Percentiles rank a stretch among this genome's conserved stretches.
phyloP scores from a whole-genome alignment of 1,140 invertebrate species.

The Drosophila quadrilineata region DNA sequence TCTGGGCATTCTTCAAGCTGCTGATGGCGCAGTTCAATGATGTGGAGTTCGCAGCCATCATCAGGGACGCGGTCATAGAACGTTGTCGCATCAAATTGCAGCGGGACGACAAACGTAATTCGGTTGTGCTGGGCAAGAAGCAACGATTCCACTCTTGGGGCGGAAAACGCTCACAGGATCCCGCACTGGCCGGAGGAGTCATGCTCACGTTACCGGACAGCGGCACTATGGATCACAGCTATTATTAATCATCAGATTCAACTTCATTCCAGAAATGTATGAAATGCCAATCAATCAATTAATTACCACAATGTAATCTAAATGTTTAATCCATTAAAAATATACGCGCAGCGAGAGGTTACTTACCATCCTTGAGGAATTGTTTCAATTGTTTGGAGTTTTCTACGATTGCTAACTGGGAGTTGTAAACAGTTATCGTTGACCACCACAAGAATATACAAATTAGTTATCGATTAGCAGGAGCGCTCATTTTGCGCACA shows the following conservation, averaged over 20 bases:
- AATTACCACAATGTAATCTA: conserved; percentile 36
- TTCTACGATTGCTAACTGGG: conserved; percentile 1
- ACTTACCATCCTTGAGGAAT: conserved; percentile 35
- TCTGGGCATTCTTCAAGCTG: conserved; percentile 77
- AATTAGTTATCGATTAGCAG: conserved; percentile 3
- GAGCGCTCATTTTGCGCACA: not conserved
- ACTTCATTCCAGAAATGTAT: conserved; percentile 54
- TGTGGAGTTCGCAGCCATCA: conserved; percentile 60
- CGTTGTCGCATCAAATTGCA: conserved; percentile 68
- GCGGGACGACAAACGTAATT: conserved; percentile 73
- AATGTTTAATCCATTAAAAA: conserved; percentile 59
- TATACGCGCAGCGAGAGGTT: conserved; percentile 39
- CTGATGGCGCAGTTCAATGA: conserved; percentile 79
- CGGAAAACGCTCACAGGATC: conserved; percentile 69
- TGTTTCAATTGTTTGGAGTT: conserved; percentile 10
- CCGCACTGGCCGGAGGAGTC: not conserved
- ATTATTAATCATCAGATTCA: conserved; percentile 32
- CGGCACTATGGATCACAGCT: conserved; percentile 30
- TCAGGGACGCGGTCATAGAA: conserved; percentile 73
- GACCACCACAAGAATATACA: not conserved
- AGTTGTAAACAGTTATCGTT: conserved; percentile 4
- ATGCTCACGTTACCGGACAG: conserved; percentile 20
- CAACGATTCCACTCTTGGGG: conserved; percentile 81
- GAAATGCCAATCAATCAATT: conserved; percentile 52
- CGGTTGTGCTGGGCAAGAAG: conserved; percentile 77